Conservation (phyloP, 2,888 invertebrate genomes). For the Geophilus truncorum region DNA sequence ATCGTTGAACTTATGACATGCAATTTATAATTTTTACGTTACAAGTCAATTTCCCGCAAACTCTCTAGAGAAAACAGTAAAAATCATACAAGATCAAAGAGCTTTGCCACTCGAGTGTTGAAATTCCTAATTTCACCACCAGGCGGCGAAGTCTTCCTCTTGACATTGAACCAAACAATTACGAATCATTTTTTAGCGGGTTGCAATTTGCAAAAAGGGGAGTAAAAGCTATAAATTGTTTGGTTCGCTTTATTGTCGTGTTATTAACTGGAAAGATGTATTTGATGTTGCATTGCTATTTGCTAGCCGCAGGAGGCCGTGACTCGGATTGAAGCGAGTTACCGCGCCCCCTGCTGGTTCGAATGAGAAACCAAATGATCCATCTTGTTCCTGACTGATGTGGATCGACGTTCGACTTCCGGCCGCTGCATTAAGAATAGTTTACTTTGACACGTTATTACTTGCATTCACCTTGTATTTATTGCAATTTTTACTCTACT, state of each 20-base stretch:
- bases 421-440: not conserved
- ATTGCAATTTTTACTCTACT: not conserved
- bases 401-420: not conserved
- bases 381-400: not conserved
- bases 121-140: no score
- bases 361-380: constrained; percentile 8
- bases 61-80: no score
- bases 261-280: constrained; percentile 14
- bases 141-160: no score
- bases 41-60: no score
- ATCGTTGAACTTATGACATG: no score
- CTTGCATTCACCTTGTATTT: not conserved
- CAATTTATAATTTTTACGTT: no score
- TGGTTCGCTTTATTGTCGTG: not conserved
- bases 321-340: not conserved
- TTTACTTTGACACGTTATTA: not conserved
- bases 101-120: no score
- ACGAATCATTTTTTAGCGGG: no score
- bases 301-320: not conserved
- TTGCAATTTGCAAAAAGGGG: not conserved
- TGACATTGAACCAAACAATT: no score
- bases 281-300: constrained; percentile 8
- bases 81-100: no score
- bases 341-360: not conserved
- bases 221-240: not conserved